Evolutionary conservation across 2,797 vertebrate species (phyloP), one percentile per base, ranked within the genome.

Genomic region (Sorex maritimensis): DNA sequence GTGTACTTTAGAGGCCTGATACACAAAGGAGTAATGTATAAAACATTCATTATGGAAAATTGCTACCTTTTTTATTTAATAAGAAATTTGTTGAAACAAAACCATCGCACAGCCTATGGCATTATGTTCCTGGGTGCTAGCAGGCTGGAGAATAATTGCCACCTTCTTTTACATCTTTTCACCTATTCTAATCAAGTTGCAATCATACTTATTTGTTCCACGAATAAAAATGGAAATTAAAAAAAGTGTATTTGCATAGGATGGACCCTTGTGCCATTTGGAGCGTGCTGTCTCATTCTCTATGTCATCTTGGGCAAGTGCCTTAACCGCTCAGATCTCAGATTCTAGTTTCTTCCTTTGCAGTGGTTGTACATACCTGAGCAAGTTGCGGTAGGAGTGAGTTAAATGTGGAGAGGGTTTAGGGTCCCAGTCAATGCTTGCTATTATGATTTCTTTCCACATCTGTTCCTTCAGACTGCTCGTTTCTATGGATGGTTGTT

Each of bases 41-140:
- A 98, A 98, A 97, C 97, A 97, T 97, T 97, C 92, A 96, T 98
- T 98, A 97, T 82, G 77, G 95, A 98, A 98, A 98, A 98, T 97
- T 97, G 96, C 97, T 98, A 98, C 98, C 97, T 98, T 97, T 96
- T 97, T 98, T 97, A 95, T 88, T 72, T 97, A 97, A 97, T 81
- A 52, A 96, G 97, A 97, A 97, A 95, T 96, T 94, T 88, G 55
- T 97, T 46, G 68, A 92, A 97, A 97, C 95, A 94, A 96, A 97
- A 95, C 75, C 1, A 15, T 81, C 28, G 0, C 12, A 4, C 77
- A 96, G 89, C 86, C 41, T n/a, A 0, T 95, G 81, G 91, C 90
- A 96, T 63, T 24, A 2, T 67, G 6, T 94, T 2, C 0, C 55
- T 94, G 77, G 74, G 11, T 83, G 44, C 88, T 95, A 95, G 86